These are phyloP conservation scores for Brachymystax lenok DNA, from an alignment of 2,797 vertebrate species.

Conservation along the genomic window DNA sequence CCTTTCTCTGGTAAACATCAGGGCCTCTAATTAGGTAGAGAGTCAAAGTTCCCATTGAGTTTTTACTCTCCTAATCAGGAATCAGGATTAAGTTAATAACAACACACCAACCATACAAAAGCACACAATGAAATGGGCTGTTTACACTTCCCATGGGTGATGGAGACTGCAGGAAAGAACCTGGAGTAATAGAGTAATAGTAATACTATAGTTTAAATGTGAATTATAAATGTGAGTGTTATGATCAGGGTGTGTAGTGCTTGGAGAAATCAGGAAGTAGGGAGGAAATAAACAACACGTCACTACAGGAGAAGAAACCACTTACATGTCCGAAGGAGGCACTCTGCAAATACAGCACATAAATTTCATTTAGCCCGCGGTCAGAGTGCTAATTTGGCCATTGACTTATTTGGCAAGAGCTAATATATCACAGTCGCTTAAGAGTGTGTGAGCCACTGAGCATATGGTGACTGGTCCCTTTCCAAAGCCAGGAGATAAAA, in stretches of 20 bases:
- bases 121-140: conserved; percentile 17
- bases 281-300: neutral
- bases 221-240: too few relatives aligned
- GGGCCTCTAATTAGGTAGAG: conserved; percentile 63
- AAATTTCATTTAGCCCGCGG: conserved; percentile 71
- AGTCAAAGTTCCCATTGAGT: conserved; percentile 63
- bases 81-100: conserved; percentile 41
- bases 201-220: too few relatives aligned
- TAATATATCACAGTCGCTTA: conserved; percentile 66
- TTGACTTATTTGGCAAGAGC: conserved; percentile 62
- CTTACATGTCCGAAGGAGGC: conserved; percentile 28
- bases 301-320: neutral
- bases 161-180: too few relatives aligned
- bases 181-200: neutral
- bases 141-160: conserved; percentile 11
- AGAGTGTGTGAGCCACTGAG: conserved; percentile 43
- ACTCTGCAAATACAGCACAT: conserved; percentile 49
- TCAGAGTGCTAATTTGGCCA: conserved; percentile 72
- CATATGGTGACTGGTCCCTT: conserved; percentile 46
- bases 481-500: conserved; percentile 71
- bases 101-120: conserved; percentile 31
- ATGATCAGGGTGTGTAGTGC: neutral
- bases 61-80: conserved; percentile 58
- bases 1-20: conserved; percentile 64
- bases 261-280: neutral